Evolutionary conservation across 2,888 invertebrate genomes (phyloP).

Genomic region (Opisthograptis luteolata): DNA sequence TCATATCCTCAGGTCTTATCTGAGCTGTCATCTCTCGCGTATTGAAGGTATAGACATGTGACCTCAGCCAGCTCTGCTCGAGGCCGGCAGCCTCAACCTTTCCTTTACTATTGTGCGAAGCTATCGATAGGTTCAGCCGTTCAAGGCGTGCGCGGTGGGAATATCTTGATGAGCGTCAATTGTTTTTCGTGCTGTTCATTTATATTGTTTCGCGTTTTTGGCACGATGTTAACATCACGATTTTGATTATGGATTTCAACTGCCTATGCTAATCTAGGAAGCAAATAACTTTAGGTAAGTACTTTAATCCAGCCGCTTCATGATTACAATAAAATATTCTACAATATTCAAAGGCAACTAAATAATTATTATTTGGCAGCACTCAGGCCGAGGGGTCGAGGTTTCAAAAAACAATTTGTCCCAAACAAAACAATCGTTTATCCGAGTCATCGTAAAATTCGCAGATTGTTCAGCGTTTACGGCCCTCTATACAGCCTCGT

Average conservation of each 20-base stretch:
- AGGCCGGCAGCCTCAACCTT: conserved; percentile 69
- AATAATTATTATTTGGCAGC: no score
- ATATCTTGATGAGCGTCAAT: conserved; percentile 47
- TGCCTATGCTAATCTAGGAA: conserved; percentile 17
- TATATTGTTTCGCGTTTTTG: conserved; percentile 32
- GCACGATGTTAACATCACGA: conserved; percentile 32
- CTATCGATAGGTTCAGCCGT: conserved; percentile 50
- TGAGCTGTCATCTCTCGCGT: conserved; percentile 70
- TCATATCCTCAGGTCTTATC: conserved; percentile 55
- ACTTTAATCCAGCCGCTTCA: conserved; percentile 1
- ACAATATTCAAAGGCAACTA: not conserved
- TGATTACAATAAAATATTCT: not conserved
- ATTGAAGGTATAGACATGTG: conserved; percentile 70
- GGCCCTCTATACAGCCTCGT: conserved; percentile 19
- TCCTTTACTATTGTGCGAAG: conserved; percentile 52
- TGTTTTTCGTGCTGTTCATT: conserved; percentile 46
- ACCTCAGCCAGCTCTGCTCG: conserved; percentile 61
- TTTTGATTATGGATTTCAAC: conserved; percentile 25
- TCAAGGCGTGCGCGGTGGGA: conserved; percentile 52
- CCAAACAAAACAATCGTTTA: conserved; percentile 13
- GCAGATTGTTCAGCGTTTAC: conserved; percentile 12
- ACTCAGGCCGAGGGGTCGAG: no score
- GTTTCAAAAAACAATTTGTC: conserved; percentile 13
- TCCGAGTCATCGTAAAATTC: conserved; percentile 8
- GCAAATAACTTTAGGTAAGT: conserved; percentile 9